Evolutionary conservation across 2,797 vertebrate genomes (phyloP).

Genomic region (Sebastolobus altivelis): DNA sequence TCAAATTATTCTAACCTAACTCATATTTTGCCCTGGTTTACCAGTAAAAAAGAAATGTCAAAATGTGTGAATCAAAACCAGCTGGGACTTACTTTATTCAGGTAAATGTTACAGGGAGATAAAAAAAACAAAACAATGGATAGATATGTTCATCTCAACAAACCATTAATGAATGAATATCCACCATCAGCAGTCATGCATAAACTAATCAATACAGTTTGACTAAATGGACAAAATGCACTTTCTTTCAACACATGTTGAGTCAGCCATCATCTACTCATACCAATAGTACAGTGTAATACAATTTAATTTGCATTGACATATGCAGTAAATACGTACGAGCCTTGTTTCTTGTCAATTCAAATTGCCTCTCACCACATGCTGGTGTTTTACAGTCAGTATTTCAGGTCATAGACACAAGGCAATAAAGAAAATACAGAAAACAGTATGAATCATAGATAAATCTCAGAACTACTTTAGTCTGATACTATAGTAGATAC

Average conservation of each 20-base stretch:
- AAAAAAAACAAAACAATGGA: constrained; percentile 28
- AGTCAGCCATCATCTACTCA: neutral
- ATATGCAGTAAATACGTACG: neutral
- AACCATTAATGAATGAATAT: constrained; percentile 32
- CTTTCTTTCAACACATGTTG: constrained; percentile 1
- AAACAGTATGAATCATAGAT: neutral
- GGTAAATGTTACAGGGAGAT: constrained; percentile 44
- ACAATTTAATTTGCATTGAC: constrained; percentile 2
- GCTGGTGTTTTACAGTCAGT: neutral
- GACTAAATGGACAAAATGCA: constrained; percentile 15
- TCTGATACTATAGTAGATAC: neutral
- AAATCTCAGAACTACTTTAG: neutral
- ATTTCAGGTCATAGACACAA: constrained; percentile 10
- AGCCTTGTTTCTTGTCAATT: constrained; percentile 4
- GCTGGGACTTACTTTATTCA: constrained; percentile 59
- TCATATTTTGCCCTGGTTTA: neutral
- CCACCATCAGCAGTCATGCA: constrained; percentile 35
- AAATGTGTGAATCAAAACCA: constrained; percentile 21
- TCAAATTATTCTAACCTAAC: neutral
- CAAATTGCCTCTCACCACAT: neutral
- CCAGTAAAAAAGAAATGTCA: neutral
- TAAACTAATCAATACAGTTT: constrained; percentile 4
- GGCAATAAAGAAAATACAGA: constrained; percentile 1
- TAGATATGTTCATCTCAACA: constrained; percentile 33
- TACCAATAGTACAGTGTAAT: neutral